These are phyloP conservation scores for Diarsia rubi DNA, from an alignment of 2,888 invertebrate species.

Conservation along the genomic window DNA sequence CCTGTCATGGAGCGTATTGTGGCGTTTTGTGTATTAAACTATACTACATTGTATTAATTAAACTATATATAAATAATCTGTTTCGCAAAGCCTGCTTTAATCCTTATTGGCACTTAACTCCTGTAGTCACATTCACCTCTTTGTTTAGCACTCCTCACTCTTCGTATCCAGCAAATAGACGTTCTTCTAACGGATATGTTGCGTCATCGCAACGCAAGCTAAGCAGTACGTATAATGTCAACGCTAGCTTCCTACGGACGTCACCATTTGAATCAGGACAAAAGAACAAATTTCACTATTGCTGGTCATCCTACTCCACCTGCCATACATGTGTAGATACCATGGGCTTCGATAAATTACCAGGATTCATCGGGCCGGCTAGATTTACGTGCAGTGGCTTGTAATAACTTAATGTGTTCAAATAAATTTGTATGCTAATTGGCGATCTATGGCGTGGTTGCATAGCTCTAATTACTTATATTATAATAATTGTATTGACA, in stretches of 20 bases:
- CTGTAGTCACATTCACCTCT: background rate
- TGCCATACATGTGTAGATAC: conserved; percentile 44
- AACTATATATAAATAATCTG: no score
- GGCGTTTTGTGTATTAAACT: no score
- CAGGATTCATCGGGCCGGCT: conserved; percentile 52
- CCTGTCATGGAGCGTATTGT: no score
- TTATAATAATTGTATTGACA: no score
- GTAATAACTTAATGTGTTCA: conserved; percentile 41
- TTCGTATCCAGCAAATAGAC: background rate
- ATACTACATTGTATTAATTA: no score
- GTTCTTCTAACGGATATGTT: background rate
- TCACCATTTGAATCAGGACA: background rate
- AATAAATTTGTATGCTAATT: conserved; percentile 56
- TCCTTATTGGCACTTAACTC: background rate
- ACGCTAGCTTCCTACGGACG: background rate
- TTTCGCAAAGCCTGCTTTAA: background rate
- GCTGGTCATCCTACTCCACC: conserved; percentile 30
- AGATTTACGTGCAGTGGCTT: conserved; percentile 50
- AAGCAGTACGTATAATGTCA: background rate
- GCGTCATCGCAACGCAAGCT: background rate
- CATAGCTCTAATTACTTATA: background rate
- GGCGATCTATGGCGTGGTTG: conserved; percentile 1
- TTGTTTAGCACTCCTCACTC: background rate
- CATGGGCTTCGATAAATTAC: conserved; percentile 60
- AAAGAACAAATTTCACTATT: background rate